Percentiles rank a stretch among this genome's conserved stretches.
Conservation (phyloP, 1,140 invertebrate genomes). For the Pogonus chalceus region DNA sequence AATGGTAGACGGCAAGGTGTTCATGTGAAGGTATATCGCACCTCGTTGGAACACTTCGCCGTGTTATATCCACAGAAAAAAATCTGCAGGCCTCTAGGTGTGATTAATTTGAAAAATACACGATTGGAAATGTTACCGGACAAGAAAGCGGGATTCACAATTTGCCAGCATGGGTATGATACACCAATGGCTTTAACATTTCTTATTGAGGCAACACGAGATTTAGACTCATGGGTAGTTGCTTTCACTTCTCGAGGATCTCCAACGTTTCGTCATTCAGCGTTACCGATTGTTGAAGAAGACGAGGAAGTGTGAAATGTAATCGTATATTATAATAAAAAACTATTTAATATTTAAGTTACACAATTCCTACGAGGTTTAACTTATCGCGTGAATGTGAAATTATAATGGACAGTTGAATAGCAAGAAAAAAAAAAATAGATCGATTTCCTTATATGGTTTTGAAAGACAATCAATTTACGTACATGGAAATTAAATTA, state of each 20-base stretch:
- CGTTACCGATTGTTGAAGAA: constrained; percentile 51
- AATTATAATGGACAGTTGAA: too few relatives aligned
- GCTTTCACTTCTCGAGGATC: constrained; percentile 47
- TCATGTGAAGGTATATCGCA: constrained; percentile 53
- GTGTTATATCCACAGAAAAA: constrained; percentile 56
- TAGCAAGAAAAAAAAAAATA: too few relatives aligned
- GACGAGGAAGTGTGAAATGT: constrained; percentile 43
- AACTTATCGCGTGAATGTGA: too few relatives aligned
- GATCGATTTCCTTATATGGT: too few relatives aligned
- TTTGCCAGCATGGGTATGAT: constrained; percentile 51
- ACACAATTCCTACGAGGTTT: constrained; percentile 4
- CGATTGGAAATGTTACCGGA: constrained; percentile 41
- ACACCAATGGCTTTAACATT: constrained; percentile 49
- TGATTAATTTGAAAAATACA: constrained; percentile 52
- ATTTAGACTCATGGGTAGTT: constrained; percentile 49
- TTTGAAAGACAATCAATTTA: too few relatives aligned
- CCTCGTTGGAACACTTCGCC: constrained; percentile 55
- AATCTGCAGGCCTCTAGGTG: constrained; percentile 48
- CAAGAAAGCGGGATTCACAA: constrained; percentile 41
- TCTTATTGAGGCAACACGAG: constrained; percentile 43
- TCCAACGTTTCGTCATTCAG: constrained; percentile 40
- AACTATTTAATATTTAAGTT: neutral
- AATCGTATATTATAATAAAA: neutral
- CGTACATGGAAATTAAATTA: too few relatives aligned
- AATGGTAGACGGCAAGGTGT: constrained; percentile 48